Percentiles rank a stretch among this genome's conserved stretches.
Evolutionary conservation across 1,140 invertebrate species (phyloP).

Genomic region (Batillaria attramentaria): DNA sequence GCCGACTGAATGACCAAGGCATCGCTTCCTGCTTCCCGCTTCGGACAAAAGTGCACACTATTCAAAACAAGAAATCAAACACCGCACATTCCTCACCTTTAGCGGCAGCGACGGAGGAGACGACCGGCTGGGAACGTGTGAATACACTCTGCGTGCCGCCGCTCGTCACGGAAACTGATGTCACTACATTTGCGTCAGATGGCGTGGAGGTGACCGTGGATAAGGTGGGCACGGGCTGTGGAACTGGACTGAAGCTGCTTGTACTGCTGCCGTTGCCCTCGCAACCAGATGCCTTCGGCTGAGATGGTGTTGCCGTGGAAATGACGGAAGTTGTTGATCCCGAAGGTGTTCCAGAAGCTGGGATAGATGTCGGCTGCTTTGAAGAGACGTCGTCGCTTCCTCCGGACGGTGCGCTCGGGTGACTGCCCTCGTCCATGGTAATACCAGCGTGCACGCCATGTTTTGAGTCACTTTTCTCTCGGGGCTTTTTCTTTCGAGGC

Average conservation of each 20-base stretch:
- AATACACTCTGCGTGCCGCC: conserved; percentile 36
- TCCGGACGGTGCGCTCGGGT: background rate
- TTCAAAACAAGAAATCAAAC: no score
- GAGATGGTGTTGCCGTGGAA: background rate
- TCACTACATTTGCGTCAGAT: conserved; percentile 22
- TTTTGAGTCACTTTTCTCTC: background rate
- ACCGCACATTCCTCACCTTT: conserved; percentile 14
- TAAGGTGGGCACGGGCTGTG: conserved; percentile 26
- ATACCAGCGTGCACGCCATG: background rate
- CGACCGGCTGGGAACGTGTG: conserved; percentile 22
- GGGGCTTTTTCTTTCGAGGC: background rate
- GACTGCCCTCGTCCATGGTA: background rate
- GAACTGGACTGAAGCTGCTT: background rate
- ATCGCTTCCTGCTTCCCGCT: no score
- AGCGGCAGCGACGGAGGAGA: background rate
- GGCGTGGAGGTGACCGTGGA: conserved; percentile 35
- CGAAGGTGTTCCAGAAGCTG: background rate
- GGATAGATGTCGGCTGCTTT: background rate
- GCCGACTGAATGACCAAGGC: no score
- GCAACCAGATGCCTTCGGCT: background rate
- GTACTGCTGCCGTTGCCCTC: background rate
- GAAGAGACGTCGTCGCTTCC: background rate
- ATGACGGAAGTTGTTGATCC: background rate
- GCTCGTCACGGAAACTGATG: conserved; percentile 29
- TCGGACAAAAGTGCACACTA: no score